phyloP scores from a whole-genome alignment of 1,140 invertebrate genomes.

The Tachypleus tridentatus region DNA sequence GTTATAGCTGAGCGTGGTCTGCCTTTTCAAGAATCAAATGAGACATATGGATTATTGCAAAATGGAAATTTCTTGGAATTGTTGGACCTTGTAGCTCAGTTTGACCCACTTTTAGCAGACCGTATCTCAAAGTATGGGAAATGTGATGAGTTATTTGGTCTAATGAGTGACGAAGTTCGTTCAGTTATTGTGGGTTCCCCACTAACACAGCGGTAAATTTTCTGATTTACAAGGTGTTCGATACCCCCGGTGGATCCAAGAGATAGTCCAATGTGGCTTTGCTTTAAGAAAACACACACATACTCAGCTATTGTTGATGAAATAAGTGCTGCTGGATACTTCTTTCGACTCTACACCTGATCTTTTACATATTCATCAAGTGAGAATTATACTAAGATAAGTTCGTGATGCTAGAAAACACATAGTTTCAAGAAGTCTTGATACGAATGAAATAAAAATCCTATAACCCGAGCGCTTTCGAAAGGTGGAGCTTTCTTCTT shows the following conservation, averaged over 20 bases:
- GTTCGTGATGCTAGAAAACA: too few species aligned
- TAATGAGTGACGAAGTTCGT: conserved; percentile 6
- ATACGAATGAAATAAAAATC: too few species aligned
- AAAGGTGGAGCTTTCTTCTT: too few species aligned
- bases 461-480: too few species aligned
- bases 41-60: conserved; percentile 23
- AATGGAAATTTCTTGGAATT: conserved; percentile 21
- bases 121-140: conserved; percentile 10
- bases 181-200: too few species aligned
- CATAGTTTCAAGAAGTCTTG: too few species aligned
- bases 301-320: neutral
- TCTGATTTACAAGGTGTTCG: too few species aligned
- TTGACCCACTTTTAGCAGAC: conserved; percentile 22
- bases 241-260: too few species aligned
- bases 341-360: conserved; percentile 10
- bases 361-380: conserved; percentile 4
- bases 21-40: conserved; percentile 20
- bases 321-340: conserved; percentile 8
- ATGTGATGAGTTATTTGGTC: conserved; percentile 9
- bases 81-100: conserved; percentile 22
- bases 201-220: too few species aligned
- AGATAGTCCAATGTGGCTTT: too few species aligned
- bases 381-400: conserved; percentile 3
- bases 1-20: conserved; percentile 19
- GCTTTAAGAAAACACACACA: too few species aligned